These are phyloP conservation scores for Prionace glauca DNA, from an alignment of 2,797 vertebrate species.

Conservation along the genomic window DNA sequence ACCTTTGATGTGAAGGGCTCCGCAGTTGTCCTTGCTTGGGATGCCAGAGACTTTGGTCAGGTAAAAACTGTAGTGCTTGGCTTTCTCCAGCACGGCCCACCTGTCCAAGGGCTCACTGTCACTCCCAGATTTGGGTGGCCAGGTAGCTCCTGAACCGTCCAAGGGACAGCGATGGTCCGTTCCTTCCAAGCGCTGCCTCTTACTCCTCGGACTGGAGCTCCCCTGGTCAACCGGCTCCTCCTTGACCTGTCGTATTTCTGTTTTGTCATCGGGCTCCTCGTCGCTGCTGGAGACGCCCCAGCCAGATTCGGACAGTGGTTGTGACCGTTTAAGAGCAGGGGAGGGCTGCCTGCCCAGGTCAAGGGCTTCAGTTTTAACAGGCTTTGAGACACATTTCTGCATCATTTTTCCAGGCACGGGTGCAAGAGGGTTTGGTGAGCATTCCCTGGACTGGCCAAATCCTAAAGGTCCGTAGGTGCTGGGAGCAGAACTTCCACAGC, in stretches of 20 bases:
- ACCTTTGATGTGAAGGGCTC: constrained; percentile 90
- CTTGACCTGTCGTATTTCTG: constrained; percentile 39
- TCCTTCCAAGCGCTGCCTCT: constrained; percentile 43
- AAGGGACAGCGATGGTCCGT: constrained; percentile 44
- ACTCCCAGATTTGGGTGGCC: constrained; percentile 46
- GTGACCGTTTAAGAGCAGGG: constrained; percentile 57
- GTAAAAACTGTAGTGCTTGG: constrained; percentile 79
- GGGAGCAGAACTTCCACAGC: constrained; percentile 28
- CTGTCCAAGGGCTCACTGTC: constrained; percentile 69
- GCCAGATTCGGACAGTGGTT: constrained; percentile 45
- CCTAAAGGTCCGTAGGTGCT: constrained; percentile 56
- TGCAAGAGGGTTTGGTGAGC: constrained; percentile 80
- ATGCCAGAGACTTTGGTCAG: constrained; percentile 89
- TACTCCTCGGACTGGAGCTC: constrained; percentile 41
- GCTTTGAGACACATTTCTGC: constrained; percentile 49
- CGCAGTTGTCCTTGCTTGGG: constrained; percentile 72
- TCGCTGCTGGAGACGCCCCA: constrained; percentile 77
- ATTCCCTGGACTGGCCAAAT: constrained; percentile 39
- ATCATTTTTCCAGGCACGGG: constrained; percentile 58
- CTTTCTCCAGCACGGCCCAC: constrained; percentile 62
- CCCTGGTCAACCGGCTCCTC: not conserved
- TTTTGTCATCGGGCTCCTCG: constrained; percentile 50
- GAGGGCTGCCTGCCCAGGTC: constrained; percentile 40
- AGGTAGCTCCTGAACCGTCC: constrained; percentile 47
- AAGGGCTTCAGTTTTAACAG: constrained; percentile 51